phyloP scores from a whole-genome alignment of 2,113 vertebrate species.

The Myanophis thanlyinensis region DNA sequence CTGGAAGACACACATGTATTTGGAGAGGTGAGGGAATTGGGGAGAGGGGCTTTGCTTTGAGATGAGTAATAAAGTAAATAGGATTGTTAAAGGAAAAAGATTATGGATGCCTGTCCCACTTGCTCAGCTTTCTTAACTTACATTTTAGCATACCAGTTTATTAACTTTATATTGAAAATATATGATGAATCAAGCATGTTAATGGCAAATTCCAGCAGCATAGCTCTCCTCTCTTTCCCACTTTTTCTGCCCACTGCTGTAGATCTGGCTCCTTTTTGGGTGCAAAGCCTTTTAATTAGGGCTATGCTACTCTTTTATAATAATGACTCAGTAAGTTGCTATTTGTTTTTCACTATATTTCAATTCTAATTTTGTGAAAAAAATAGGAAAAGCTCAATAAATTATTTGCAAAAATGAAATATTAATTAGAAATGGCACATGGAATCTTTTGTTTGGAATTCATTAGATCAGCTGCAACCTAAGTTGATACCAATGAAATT shows the following conservation, averaged over 20 bases:
- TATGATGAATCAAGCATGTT: background rate
- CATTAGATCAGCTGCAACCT: conserved; percentile 18
- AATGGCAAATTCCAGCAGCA: background rate
- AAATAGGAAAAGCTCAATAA: background rate
- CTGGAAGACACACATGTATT: background rate
- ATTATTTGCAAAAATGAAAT: conserved; percentile 13
- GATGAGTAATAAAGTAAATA: background rate
- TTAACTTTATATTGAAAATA: background rate
- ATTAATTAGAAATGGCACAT: background rate
- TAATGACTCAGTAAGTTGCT: conserved; percentile 43
- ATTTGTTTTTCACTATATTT: conserved; percentile 46
- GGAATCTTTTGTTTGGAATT: conserved; percentile 27
- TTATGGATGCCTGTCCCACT: background rate
- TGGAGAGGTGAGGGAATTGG: background rate
- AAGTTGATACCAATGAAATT: background rate
- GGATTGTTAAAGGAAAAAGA: background rate
- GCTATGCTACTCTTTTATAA: background rate
- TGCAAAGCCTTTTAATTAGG: background rate
- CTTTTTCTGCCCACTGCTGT: background rate
- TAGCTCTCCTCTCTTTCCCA: background rate
- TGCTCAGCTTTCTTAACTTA: background rate
- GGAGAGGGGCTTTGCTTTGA: background rate
- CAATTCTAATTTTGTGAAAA: conserved; percentile 25
- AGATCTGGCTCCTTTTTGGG: background rate
- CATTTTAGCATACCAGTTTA: background rate